Percentiles rank a stretch among this genome's conserved stretches.
phyloP scores from a whole-genome alignment of 92 coral and sea anemone genomes.

The Actinostola sp. region DNA sequence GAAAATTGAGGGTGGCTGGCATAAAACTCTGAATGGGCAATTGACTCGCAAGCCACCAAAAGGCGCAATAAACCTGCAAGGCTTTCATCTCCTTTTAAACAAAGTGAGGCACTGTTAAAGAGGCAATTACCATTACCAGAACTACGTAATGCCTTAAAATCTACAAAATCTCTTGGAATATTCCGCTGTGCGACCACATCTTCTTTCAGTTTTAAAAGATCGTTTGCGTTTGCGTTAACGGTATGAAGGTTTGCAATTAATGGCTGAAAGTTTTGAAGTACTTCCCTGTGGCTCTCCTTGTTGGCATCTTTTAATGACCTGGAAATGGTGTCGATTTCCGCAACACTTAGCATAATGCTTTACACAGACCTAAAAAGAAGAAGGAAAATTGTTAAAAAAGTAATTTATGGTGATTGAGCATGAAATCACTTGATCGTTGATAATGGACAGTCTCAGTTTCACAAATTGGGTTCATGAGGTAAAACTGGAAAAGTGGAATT shows the following conservation, averaged over 20 bases:
- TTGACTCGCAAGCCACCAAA: constrained; percentile 28
- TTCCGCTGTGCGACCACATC: constrained; percentile 11
- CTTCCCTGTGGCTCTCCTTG: too few species aligned
- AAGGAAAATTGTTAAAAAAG: too few species aligned
- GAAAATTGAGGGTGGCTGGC: constrained; percentile 41
- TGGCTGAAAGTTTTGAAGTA: constrained; percentile 35
- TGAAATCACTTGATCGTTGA: too few species aligned
- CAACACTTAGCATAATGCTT: too few species aligned
- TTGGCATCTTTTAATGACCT: too few species aligned
- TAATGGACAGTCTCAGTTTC: too few species aligned
- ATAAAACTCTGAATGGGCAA: constrained; percentile 48
- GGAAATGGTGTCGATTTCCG: too few species aligned
- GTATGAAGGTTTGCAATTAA: constrained; percentile 10
- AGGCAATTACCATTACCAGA: constrained; percentile 51
- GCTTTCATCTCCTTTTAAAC: constrained; percentile 17
- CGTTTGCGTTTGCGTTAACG: background rate
- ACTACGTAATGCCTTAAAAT: constrained; percentile 10
- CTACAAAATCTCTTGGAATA: constrained; percentile 23
- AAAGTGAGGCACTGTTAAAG: constrained; percentile 32
- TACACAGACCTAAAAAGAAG: too few species aligned
- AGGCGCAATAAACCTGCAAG: constrained; percentile 30
- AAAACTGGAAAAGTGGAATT: too few species aligned
- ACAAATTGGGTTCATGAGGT: too few species aligned
- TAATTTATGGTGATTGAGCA: too few species aligned
- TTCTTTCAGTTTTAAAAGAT: constrained; percentile 10